Evolutionary conservation across 1,140 invertebrate species (phyloP).

Genomic region (Drosophila pseudoananassae): DNA sequence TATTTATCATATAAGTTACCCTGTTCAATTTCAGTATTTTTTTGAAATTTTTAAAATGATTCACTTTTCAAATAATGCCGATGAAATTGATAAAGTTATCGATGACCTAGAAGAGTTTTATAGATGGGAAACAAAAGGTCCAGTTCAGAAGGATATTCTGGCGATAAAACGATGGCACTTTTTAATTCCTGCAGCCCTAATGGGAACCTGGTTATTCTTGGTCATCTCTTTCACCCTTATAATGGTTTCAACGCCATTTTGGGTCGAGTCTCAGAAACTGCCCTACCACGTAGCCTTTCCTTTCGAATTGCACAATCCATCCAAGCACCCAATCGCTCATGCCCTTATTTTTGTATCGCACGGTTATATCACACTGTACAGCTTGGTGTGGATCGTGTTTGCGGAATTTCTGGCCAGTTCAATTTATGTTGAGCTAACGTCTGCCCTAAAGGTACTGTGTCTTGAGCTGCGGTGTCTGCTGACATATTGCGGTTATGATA

Average conservation of each 20-base stretch:
- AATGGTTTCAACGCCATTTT: conserved; percentile 29
- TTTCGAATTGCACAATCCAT: conserved; percentile 38
- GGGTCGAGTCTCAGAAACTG: conserved; percentile 25
- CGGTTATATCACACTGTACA: neutral
- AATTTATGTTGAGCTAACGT: conserved; percentile 39
- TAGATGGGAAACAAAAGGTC: neutral
- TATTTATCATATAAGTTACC: neutral
- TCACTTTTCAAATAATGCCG: conserved; percentile 8
- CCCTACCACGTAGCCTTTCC: conserved; percentile 50
- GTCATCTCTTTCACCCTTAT: conserved; percentile 18
- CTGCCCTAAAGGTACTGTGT: conserved; percentile 26
- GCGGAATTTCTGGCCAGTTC: conserved; percentile 19
- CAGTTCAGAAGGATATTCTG: neutral
- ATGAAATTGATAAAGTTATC: conserved; percentile 36
- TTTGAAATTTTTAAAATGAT: conserved; percentile 14
- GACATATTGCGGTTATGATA: neutral
- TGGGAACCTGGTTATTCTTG: conserved; percentile 9
- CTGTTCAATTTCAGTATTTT: neutral
- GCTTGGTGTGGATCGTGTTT: conserved; percentile 15
- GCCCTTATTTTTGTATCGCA: conserved; percentile 32
- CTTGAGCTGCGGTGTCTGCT: conserved; percentile 31
- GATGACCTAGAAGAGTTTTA: conserved; percentile 22
- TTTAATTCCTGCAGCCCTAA: neutral
- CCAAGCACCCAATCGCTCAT: conserved; percentile 15
- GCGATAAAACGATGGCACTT: conserved; percentile 21